A percentile compares a stretch with the other conserved stretches of the same genome.
Evolutionary conservation across 2,888 invertebrate genomes (phyloP).

Genomic region (Drosophila picticornis): DNA sequence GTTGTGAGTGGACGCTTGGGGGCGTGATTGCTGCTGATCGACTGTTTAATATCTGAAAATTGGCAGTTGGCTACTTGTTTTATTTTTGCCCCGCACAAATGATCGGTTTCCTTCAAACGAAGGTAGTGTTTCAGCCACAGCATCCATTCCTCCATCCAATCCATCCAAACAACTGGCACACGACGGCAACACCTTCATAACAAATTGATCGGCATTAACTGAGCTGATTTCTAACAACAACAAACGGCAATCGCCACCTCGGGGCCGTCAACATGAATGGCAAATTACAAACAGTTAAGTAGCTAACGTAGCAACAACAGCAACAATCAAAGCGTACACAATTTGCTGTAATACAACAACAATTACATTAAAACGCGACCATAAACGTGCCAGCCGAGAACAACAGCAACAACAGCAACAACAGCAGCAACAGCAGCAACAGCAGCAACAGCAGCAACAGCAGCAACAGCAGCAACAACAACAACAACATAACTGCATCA

Average conservation of each 20-base stretch:
- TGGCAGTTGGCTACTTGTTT: conserved; percentile 63
- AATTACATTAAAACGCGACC: conserved; percentile 83
- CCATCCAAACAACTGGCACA: conserved; percentile 51
- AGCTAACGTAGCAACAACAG: conserved; percentile 52
- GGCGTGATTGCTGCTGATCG: conserved; percentile 7
- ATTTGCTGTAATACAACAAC: conserved; percentile 82
- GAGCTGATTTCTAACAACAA: conserved; percentile 54
- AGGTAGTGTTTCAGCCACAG: conserved; percentile 18
- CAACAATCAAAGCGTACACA: conserved; percentile 64
- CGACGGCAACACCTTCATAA: conserved; percentile 62
- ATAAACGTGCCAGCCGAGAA: conserved; percentile 70
- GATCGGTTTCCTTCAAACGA: conserved; percentile 20
- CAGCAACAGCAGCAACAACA: conserved; percentile 25
- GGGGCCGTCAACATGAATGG: conserved; percentile 75
- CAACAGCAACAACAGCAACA: conserved; percentile 20
- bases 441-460: conserved; percentile 23
- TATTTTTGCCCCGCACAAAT: conserved; percentile 8
- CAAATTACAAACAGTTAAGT: conserved; percentile 72
- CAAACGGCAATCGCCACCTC: conserved; percentile 73
- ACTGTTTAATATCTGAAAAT: conserved; percentile 41
- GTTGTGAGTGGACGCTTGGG: neutral
- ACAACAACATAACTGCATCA: conserved; percentile 31
- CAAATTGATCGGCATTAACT: conserved; percentile 69
- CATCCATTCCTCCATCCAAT: conserved; percentile 3
- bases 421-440: conserved; percentile 30